Evolutionary conservation across 2,888 invertebrate species (phyloP).

Genomic region (Pseudococcus longispinus): DNA sequence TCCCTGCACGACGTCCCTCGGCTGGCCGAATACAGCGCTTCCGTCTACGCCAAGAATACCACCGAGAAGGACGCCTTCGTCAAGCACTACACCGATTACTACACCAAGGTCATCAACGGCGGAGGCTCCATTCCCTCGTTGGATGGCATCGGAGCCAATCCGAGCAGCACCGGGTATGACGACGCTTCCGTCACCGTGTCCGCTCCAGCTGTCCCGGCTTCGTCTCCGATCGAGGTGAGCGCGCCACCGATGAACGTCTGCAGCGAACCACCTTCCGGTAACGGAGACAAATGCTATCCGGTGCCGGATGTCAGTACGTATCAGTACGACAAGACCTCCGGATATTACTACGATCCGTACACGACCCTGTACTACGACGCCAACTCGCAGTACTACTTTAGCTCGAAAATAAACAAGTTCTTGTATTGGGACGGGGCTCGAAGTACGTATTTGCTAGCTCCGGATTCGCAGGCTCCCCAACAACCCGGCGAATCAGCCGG

Average conservation of each 20-base stretch:
- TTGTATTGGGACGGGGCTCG: slow-evolving; percentile 89
- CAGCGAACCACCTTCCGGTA: slow-evolving; percentile 60
- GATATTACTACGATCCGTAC: slow-evolving; percentile 92
- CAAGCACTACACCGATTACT: slow-evolving; percentile 77
- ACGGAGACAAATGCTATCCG: slow-evolving; percentile 59
- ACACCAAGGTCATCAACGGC: slow-evolving; percentile 70
- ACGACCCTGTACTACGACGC: slow-evolving; percentile 97
- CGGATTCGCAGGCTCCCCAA: slow-evolving; percentile 57
- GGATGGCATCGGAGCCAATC: slow-evolving; percentile 43
- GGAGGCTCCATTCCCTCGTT: slow-evolving; percentile 62
- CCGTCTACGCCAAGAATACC: slow-evolving; percentile 75
- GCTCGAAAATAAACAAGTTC: slow-evolving; percentile 87
- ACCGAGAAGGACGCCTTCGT: slow-evolving; percentile 75
- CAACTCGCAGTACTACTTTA: slow-evolving; percentile 94
- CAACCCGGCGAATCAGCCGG: background rate
- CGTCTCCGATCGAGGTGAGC: slow-evolving; percentile 67
- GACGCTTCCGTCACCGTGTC: slow-evolving; percentile 47
- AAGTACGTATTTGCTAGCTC: slow-evolving; percentile 64
- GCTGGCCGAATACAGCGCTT: slow-evolving; percentile 78
- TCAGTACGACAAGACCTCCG: slow-evolving; percentile 92
- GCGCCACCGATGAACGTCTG: slow-evolving; percentile 60
- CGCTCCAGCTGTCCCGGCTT: background rate
- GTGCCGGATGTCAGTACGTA: slow-evolving; percentile 90
- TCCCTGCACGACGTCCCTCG: slow-evolving; percentile 74
- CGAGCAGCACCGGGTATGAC: slow-evolving; percentile 34